Conservation (phyloP, 2,888 invertebrate genomes). For the Syritta pipiens region DNA sequence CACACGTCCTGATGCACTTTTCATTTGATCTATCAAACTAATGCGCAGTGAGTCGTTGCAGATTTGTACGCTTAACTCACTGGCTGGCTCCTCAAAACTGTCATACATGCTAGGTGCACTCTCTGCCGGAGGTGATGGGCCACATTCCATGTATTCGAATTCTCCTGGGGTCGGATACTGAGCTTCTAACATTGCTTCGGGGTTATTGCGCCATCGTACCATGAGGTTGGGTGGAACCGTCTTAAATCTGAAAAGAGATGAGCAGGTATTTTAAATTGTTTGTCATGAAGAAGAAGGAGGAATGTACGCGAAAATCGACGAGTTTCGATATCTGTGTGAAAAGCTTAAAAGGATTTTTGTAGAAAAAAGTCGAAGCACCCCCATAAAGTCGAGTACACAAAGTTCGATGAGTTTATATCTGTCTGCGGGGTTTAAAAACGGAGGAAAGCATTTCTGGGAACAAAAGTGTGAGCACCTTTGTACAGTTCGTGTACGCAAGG, state of each 20-base stretch:
- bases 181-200: constrained; percentile 82
- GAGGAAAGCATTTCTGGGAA: too few species aligned
- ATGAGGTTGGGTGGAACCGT: constrained; percentile 79
- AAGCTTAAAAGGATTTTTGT: not conserved
- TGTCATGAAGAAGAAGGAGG: not conserved
- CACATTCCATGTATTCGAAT: constrained; percentile 89
- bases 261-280: not conserved
- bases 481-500: too few species aligned
- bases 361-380: too few species aligned
- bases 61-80: constrained; percentile 86
- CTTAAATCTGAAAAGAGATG: constrained; percentile 79
- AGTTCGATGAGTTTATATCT: too few species aligned
- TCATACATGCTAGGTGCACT: constrained; percentile 90
- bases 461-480: too few species aligned
- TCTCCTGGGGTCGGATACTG: constrained; percentile 84
- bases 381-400: too few species aligned
- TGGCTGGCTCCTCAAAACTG: constrained; percentile 87
- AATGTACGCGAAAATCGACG: not conserved
- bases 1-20: constrained; percentile 84
- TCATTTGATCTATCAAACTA: constrained; percentile 88
- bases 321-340: too few species aligned
- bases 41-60: constrained; percentile 87
- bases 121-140: constrained; percentile 89
- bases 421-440: too few species aligned
- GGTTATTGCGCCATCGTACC: constrained; percentile 83